Conservation (phyloP, 2,113 vertebrate genomes). For the Meles meles region DNA sequence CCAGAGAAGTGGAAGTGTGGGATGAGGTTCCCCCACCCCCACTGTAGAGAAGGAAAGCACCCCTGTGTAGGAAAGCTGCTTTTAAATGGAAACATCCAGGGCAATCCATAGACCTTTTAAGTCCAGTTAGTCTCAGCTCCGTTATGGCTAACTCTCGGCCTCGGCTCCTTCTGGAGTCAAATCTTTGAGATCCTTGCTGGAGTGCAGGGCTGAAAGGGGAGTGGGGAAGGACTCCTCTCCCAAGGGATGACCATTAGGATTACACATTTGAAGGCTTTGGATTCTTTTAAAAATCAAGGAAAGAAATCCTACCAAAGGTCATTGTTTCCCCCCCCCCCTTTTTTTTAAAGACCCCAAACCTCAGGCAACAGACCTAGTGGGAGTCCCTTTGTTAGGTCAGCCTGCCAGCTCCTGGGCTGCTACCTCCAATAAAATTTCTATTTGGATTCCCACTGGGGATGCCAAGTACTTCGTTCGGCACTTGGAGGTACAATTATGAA, state of each 20-base stretch:
- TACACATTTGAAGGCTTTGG: conserved; percentile 8
- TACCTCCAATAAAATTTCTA: background rate
- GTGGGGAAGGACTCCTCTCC: background rate
- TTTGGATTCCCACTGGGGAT: background rate
- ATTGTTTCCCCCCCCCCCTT: background rate
- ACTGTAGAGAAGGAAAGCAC: conserved; percentile 23
- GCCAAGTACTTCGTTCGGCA: conserved; percentile 12
- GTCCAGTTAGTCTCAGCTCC: background rate
- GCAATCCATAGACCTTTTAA: background rate
- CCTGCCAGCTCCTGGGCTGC: background rate
- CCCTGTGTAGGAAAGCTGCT: background rate
- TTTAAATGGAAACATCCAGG: background rate
- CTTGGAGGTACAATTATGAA: conserved; percentile 47
- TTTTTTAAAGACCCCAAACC: background rate
- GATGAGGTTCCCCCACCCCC: background rate
- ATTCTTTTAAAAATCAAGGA: conserved; percentile 49
- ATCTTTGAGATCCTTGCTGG: background rate
- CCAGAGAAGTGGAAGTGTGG: background rate
- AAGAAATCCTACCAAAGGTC: background rate
- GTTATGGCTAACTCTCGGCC: background rate
- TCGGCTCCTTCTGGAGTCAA: background rate
- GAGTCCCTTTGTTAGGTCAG: conserved; percentile 11
- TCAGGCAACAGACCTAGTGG: background rate
- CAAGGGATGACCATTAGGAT: background rate
- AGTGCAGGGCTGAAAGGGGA: background rate